Evolutionary conservation across 1,140 invertebrate genomes (phyloP).

Genomic region (Mya arenaria): DNA sequence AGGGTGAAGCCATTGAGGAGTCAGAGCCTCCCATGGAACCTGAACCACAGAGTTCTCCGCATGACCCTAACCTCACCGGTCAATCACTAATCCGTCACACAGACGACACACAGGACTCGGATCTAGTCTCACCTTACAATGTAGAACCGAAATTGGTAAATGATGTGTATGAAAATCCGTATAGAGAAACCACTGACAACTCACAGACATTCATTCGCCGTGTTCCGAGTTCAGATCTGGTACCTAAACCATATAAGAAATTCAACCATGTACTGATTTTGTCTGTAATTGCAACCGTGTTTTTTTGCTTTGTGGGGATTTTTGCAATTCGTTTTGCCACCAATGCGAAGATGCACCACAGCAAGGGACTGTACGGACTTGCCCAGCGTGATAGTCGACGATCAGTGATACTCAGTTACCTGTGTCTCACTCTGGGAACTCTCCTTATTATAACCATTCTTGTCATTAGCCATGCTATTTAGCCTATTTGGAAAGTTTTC

Average conservation of each 20-base stretch:
- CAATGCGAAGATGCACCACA: slow-evolving; percentile 70
- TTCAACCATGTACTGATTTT: slow-evolving; percentile 72
- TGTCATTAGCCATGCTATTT: slow-evolving; percentile 51
- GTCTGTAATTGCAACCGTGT: slow-evolving; percentile 68
- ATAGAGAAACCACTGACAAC: slow-evolving; percentile 75
- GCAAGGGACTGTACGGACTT: slow-evolving; percentile 76
- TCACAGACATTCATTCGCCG: slow-evolving; percentile 68
- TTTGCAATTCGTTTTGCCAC: slow-evolving; percentile 71
- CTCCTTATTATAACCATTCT: slow-evolving; percentile 65
- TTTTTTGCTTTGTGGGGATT: slow-evolving; percentile 68
- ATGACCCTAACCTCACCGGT: slow-evolving; percentile 38
- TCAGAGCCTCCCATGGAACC: not conserved
- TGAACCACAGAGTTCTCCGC: not conserved
- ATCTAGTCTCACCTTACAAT: slow-evolving; percentile 57
- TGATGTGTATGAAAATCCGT: slow-evolving; percentile 71
- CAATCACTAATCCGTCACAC: slow-evolving; percentile 45
- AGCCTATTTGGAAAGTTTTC: no score
- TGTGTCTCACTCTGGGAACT: slow-evolving; percentile 67
- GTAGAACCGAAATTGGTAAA: slow-evolving; percentile 63
- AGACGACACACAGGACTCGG: slow-evolving; percentile 26
- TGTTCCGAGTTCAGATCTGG: slow-evolving; percentile 70
- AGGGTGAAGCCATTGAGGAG: slow-evolving; percentile 5
- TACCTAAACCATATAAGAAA: slow-evolving; percentile 72
- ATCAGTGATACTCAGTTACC: slow-evolving; percentile 71
- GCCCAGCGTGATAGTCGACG: slow-evolving; percentile 72